These are phyloP conservation scores for Pocillopora verrucosa DNA, from an alignment of 64 coral and sea anemone genomes.

Conservation along the genomic window DNA sequence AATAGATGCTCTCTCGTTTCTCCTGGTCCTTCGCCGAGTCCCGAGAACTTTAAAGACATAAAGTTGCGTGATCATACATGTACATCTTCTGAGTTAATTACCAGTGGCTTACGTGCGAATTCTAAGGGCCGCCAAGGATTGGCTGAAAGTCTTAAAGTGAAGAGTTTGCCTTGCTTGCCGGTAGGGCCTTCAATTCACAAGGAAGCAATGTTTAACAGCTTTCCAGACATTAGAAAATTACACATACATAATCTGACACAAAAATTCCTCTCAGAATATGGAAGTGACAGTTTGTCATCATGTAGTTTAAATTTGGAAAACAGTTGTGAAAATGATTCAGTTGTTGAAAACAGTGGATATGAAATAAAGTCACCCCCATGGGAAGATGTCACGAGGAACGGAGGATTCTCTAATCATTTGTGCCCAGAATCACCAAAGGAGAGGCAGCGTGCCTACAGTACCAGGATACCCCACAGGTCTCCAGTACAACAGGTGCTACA, in stretches of 20 bases:
- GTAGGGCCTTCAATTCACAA: neutral
- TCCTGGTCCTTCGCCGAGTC: neutral
- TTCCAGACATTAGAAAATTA: conserved; percentile 45
- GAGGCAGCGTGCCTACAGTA: neutral
- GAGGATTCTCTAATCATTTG: neutral
- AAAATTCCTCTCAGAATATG: neutral
- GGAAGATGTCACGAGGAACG: neutral
- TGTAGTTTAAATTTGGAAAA: conserved; percentile 22
- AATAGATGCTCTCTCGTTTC: neutral
- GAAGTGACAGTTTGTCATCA: conserved; percentile 19
- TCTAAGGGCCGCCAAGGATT: neutral
- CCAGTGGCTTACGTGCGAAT: conserved; percentile 6
- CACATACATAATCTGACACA: neutral
- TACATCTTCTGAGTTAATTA: conserved; percentile 17
- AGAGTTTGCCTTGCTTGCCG: conserved; percentile 16
- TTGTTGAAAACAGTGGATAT: neutral
- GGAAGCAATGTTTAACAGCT: conserved; percentile 15
- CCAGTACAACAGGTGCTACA: neutral
- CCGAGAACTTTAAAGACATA: neutral
- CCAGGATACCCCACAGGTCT: conserved; percentile 1
- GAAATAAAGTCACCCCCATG: neutral
- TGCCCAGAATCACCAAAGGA: neutral
- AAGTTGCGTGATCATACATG: conserved; percentile 22
- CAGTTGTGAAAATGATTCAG: conserved; percentile 2
- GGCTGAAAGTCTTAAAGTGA: conserved; percentile 28